Evolutionary conservation across 2,797 vertebrate genomes (phyloP).

Genomic region (Xyrichtys novacula): DNA sequence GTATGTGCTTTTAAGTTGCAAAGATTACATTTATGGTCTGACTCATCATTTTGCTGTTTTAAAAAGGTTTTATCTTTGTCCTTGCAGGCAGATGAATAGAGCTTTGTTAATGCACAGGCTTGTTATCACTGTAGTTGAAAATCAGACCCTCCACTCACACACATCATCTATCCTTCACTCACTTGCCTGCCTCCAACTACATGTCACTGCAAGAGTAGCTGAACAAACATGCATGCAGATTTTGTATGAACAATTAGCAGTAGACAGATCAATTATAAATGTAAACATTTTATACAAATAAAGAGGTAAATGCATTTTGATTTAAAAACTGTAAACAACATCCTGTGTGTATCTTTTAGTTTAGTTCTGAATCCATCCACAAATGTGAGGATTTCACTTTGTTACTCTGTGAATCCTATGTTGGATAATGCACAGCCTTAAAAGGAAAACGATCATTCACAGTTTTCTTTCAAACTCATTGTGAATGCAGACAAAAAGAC

Average conservation of each 20-base stretch:
- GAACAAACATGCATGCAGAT: not conserved
- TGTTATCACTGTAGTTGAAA: conserved; percentile 40
- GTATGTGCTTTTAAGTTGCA: not conserved
- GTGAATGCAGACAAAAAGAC: not conserved
- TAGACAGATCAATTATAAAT: conserved; percentile 31
- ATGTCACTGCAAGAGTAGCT: not conserved
- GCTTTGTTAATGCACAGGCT: conserved; percentile 42
- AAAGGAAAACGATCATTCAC: not conserved
- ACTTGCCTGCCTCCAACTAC: not conserved
- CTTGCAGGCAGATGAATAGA: conserved; percentile 38
- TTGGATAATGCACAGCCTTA: not conserved
- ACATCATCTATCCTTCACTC: conserved; percentile 30
- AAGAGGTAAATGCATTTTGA: conserved; percentile 30
- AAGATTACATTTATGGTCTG: conserved; percentile 13
- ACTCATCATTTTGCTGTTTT: conserved; percentile 29
- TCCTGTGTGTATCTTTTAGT: conserved; percentile 40
- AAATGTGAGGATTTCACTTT: conserved; percentile 16
- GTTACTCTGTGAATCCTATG: not conserved
- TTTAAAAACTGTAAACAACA: conserved; percentile 46
- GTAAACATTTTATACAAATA: conserved; percentile 33
- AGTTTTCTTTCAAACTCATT: not conserved
- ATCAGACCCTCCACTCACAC: not conserved
- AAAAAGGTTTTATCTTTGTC: conserved; percentile 43
- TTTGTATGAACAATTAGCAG: conserved; percentile 16
- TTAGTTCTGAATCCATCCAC: conserved; percentile 37